Evolutionary conservation across 1,140 invertebrate genomes (phyloP).

Genomic region (Drosophila virilis): DNA sequence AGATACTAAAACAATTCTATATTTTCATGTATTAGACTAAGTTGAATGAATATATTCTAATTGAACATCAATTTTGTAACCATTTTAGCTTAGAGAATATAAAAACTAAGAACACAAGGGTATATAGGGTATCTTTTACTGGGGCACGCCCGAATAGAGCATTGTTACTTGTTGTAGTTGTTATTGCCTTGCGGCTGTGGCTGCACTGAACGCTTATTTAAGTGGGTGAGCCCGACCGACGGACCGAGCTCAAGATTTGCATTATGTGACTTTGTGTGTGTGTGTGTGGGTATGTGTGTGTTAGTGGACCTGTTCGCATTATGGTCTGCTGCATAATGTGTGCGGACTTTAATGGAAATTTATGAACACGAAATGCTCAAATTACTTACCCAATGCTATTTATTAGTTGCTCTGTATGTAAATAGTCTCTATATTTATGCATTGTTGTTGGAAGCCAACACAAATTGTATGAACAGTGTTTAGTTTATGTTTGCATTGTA

Average conservation of each 20-base stretch:
- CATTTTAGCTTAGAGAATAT: no score
- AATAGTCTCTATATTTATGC: constrained; percentile 24
- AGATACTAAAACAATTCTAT: no score
- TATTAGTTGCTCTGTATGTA: constrained; percentile 14
- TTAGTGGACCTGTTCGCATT: not conserved
- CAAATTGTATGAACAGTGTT: constrained; percentile 9
- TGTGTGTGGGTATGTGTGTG: no score
- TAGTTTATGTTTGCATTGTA: constrained; percentile 4
- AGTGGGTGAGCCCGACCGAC: constrained; percentile 4
- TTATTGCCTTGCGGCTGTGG: constrained; percentile 21
- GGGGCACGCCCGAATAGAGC: not conserved
- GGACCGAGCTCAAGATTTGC: constrained; percentile 34
- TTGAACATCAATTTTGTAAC: no score
- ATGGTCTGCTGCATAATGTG: constrained; percentile 27
- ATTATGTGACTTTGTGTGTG: constrained; percentile 4
- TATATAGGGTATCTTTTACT: not conserved
- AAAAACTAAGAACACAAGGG: no score
- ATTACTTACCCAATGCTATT: constrained; percentile 30
- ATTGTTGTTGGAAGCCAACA: not conserved
- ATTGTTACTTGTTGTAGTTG: constrained; percentile 4
- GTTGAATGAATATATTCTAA: no score
- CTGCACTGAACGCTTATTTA: constrained; percentile 31
- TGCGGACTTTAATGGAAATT: constrained; percentile 62
- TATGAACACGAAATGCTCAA: constrained; percentile 53
- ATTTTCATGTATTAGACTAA: no score